Evolutionary conservation across 2,888 invertebrate genomes (phyloP), one percentile per base, ranked within the genome.

Genomic region (Drosophila pegasa): DNA sequence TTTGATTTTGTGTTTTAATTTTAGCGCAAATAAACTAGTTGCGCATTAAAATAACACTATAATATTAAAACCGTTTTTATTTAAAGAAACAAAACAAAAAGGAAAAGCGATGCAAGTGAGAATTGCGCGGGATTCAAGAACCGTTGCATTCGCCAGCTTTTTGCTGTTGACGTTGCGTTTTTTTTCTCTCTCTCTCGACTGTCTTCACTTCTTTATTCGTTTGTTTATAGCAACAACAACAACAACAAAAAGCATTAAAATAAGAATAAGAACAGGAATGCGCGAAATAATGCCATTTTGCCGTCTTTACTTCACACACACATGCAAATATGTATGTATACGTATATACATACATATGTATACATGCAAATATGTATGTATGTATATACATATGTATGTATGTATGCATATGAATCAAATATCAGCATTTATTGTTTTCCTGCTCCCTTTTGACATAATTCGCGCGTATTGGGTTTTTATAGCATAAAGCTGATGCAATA

Each of bases 1-100:
- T 86, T 82, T 83, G 71, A 85, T 85, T 85, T 76, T 57, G 60
- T 63, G 16, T 80, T 78, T 71, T 75, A 52, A 80, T 86, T 77
- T 82, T 73, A 33, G 63, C 63, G 72, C 74, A 87, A 75, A 69
- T 62, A 71, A 71, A 74, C 82, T 76, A 62, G 76, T 80, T 62
- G 56, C 16, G 18, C 55, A 59, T 63, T 54, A 7, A 51, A 55
- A 47, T 16, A 41, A 54, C 35, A 47, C 43, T 45, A 58, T 51
- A 73, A 64, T 40, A 65, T 59, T n/a, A 5, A 25, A 35, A 27
- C 47, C 47, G 10, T 6, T 47, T 73, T 40, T 47, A 67, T 59
- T 64, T 56, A 55, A 56, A 50, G 22, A 40, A 52, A 58, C 40
- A n/a, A 20, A 60, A 22, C 57, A 31, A 33, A 35, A 37, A 38